These are phyloP conservation scores for Homarus americanus DNA, from an alignment of 1,140 invertebrate species.

Conservation along the genomic window DNA sequence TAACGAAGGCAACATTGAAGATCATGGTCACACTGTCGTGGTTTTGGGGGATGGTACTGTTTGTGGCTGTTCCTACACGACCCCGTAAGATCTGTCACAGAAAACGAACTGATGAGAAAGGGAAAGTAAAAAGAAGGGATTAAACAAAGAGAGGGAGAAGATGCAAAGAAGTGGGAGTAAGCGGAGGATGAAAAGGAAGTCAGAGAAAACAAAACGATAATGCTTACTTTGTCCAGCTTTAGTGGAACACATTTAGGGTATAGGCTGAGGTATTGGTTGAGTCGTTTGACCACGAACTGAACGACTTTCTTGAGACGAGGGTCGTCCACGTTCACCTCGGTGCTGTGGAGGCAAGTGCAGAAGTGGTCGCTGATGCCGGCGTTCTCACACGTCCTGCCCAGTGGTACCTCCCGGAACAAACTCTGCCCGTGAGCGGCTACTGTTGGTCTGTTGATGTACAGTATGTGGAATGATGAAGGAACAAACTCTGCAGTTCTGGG, in stretches of 20 bases:
- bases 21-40: not conserved
- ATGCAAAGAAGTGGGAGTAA: too few relatives aligned
- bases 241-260: not conserved
- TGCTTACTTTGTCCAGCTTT: not conserved
- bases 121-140: too few relatives aligned
- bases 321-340: not conserved
- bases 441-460: slow-evolving; percentile 80
- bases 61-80: not conserved
- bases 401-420: slow-evolving; percentile 16
- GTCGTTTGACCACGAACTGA: not conserved
- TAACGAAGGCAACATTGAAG: not conserved
- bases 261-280: not conserved
- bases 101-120: too few relatives aligned
- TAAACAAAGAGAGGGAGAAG: too few relatives aligned
- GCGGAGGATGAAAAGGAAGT: too few relatives aligned
- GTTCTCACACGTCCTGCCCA: slow-evolving; percentile 1
- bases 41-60: not conserved
- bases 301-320: not conserved
- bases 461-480: not conserved
- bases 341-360: slow-evolving; percentile 2
- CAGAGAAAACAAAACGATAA: too few relatives aligned
- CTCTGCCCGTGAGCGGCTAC: not conserved
- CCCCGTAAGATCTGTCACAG: not conserved
- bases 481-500: not conserved
- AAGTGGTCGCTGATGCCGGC: slow-evolving; percentile 1